Evolutionary conservation across 1,140 invertebrate genomes (phyloP), one percentile per base, ranked within the genome.

Genomic region (Tenebrio molitor): DNA sequence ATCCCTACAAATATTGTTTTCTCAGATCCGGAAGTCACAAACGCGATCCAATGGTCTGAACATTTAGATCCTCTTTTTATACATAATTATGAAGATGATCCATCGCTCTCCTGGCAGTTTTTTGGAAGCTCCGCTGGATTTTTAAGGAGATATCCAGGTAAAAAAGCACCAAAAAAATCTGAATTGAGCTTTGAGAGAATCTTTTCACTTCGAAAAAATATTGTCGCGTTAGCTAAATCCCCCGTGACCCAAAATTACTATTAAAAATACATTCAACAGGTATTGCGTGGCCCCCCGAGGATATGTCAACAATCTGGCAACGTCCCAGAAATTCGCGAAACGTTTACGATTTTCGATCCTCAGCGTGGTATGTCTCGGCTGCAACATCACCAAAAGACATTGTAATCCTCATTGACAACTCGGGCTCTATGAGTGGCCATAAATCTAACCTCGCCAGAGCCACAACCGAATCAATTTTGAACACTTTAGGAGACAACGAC

Each of bases 371-470:
- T 83, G 93, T 99, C 3, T 91, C 96, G 75, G 97, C 96, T 0
- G 96, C 97, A 1, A 97, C 96, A 0, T 97, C 95, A 68, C 95
- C 97, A 0, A 99, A 99, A 84, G 97, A 99, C 83, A 87, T 99
- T 63, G 87, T 97, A 50, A 97, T 99, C 73, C 85, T 99, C 14
- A 82, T 99, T 6, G 98, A 99, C 80, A 89, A 88, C 15, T 92
- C 93, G 7, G 95, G 95, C 17, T 94, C 96, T 50, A 95, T 97
- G 87, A 93, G 92, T 15, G 96, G 95, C 0, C 89, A 93, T 46
- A 88, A 93, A 67, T 90, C 92, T 72, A 90, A 93, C 74, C 89
- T 99, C 62, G 95, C 95, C 0, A 91, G 92, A 80, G 91, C 92
- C 5, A 96, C 97, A 0, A 91, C 94, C 2, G 88, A 90, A 7